Evolutionary conservation across 2,113 vertebrate species (phyloP), one percentile per base, ranked within the genome.

Genomic region (Mionectes macconnelli): DNA sequence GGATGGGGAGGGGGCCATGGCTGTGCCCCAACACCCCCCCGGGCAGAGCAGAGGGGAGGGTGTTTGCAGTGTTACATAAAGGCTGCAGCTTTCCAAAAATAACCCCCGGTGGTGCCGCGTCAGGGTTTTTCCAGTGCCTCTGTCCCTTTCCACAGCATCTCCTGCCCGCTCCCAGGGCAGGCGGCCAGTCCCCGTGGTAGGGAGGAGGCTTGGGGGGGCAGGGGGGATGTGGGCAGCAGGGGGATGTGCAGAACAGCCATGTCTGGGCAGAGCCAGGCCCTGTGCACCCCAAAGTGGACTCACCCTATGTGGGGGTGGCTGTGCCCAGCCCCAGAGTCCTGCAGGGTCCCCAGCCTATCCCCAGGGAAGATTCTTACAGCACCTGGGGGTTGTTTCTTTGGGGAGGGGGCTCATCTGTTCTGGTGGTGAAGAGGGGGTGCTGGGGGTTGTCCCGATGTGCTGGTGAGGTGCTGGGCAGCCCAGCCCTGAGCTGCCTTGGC

Each of bases 241-340:
- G 39, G 49, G 66, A 23, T 10, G 20, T 22, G 64, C 7, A 24
- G 40, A 22, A 15, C 0, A 0, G 2, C 27, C 2, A 0, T 5
- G 22, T 37, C 35, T 0, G 2, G 22, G 35, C 17, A 0, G 4
- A 57, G n/a, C 70, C 47, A 22, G 20, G 8, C 20, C 49, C 44
- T 9, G 25, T 2, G 67, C 7, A 0, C 24, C 42, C 84, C 24
- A 2, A 8, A 37, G 8, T 2, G 14, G 9, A 24, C 14, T 73
- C 59, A 45, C 33, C 13, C 44, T 22, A 2, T 1, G 3, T 1
- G 0, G 22, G 42, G 15, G 30, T 25, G 28, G 25, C 53, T 63
- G 33, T 35, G 52, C 25, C 50, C 7, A 0, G 1, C 28, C 73
- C 24, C 82, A 42, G 74, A 11, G 2, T 21, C 56, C 62, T 6